Base-by-base conservation (phyloP, 2,888 invertebrate species). In the Hylaea fasciaria region DNA sequence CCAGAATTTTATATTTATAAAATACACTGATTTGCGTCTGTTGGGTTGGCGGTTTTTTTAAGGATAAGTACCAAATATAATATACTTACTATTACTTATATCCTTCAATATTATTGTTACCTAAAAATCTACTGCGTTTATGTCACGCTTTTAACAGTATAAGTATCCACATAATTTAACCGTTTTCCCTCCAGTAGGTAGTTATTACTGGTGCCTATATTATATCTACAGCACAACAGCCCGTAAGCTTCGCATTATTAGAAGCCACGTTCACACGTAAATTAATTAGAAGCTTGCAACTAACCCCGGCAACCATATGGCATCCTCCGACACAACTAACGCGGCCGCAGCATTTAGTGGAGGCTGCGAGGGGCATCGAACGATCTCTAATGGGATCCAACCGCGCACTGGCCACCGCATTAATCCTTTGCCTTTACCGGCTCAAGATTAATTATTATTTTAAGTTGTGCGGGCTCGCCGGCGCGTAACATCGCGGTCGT, bases 381-480 rank as follows among this genome's bases (percentile, higher is more conserved):
- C 85, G 86, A 81, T 84, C 86, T 86, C 86, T 90, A 91, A 91
- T 90, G 89, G 89, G 84, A 87, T 87, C 82, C 85, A 78, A 88
- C 91, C 91, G 83, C 91, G 89, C 86, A 89, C 90, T 89, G 91
- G 85, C 90, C 91, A 86, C 89, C 86, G 81, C 90, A 89, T 89
- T 91, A 91, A 91, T 91, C 91, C 91, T 89, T 90, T 89, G 83
- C 91, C 90, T 89, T 90, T 89, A 85, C 87, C 80, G 83, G 82
- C 87, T 83, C 85, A 89, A 89, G 91, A 91, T 91, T 91, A 91
- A 91, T 91, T 91, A 91, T 91, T 91, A 89, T 91, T 91, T 88
- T 87, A 91, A 90, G 80, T 90, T 86, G 77, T 83, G 71, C 76
- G 78, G 84, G 84, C 71, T 78, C 76, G 69, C 77, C 28, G 10